These are phyloP conservation scores for Apis mellifera DNA, from an alignment of 1,140 invertebrate species.

Conservation along the genomic window Amel_HAv3.1 CM009932.2:14279501-14280000, in stretches of 20 bases:
- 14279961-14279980: constrained; percentile 22
- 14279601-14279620: constrained; percentile 15
- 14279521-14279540: constrained; percentile 38
- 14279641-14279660: constrained; percentile 74
- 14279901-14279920: constrained; percentile 15
- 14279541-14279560: constrained; percentile 60
- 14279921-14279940: neutral
- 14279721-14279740: neutral
- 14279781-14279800: too few species aligned
- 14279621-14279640: constrained; percentile 59
- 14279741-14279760: neutral
- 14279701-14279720: neutral
- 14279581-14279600: constrained; percentile 31
- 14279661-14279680: constrained; percentile 64
- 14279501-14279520: constrained; percentile 9
- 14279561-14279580: constrained; percentile 48
- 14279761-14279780: too few species aligned
- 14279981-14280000: neutral
- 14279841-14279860: constrained; percentile 26
- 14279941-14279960: neutral
- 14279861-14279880: neutral
- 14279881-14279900: constrained; percentile 38
- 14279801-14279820: neutral
- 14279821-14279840: neutral
- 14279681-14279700: constrained; percentile 33